phyloP scores from a whole-genome alignment of 2,888 invertebrate genomes.

The Heteromyza rotundicornis region DNA sequence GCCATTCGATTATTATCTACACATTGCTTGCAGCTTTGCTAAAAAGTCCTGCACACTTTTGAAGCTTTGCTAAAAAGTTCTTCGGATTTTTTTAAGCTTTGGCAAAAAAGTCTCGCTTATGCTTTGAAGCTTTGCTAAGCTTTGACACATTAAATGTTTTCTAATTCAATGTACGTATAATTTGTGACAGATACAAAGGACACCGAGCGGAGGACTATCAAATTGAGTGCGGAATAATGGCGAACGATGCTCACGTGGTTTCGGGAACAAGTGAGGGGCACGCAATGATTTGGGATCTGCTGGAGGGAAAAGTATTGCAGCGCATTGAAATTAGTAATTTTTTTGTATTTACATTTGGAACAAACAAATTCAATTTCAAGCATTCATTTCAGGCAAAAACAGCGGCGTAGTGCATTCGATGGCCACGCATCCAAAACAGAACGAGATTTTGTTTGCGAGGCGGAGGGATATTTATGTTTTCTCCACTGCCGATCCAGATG shows the following conservation, averaged over 20 bases:
- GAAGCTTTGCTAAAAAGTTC: no score
- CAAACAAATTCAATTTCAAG: background rate
- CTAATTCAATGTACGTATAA: no score
- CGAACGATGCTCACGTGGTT: slow-evolving; percentile 83
- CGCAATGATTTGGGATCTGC: slow-evolving; percentile 78
- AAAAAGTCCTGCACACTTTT: no score
- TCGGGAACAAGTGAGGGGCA: slow-evolving; percentile 88
- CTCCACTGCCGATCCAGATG: slow-evolving; percentile 37
- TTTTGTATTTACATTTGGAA: background rate
- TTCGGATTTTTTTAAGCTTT: no score
- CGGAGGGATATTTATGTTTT: slow-evolving; percentile 57
- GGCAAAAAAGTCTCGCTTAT: no score
- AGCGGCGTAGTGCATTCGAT: slow-evolving; percentile 78
- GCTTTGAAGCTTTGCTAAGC: no score
- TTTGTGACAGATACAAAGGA: no score
- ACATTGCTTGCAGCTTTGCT: no score
- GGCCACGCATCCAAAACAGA: slow-evolving; percentile 75
- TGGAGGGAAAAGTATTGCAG: slow-evolving; percentile 71
- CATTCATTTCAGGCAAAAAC: slow-evolving; percentile 46
- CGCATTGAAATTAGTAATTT: slow-evolving; percentile 53
- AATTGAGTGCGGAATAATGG: slow-evolving; percentile 85
- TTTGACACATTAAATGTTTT: no score
- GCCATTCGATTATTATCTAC: no score
- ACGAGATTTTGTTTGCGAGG: slow-evolving; percentile 56
- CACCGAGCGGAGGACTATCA: slow-evolving; percentile 81